A percentile compares a stretch with the other conserved stretches of the same genome.
phyloP scores from a whole-genome alignment of 2,113 vertebrate species.

The Prietella phreatophila region DNA sequence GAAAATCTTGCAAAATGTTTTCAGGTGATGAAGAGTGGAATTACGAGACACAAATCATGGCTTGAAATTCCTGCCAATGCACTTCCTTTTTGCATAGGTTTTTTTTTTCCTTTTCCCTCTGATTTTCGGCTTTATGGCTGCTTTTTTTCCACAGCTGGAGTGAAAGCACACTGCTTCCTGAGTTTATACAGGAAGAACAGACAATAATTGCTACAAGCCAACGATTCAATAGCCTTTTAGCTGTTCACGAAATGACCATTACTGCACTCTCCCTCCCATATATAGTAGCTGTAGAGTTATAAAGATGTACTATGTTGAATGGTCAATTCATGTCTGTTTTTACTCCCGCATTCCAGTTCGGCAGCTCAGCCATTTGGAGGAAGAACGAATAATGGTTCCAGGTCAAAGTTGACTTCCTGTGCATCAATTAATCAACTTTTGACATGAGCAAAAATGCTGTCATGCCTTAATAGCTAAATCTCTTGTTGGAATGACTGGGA shows the following conservation, averaged over 20 bases:
- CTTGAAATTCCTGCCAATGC: constrained; percentile 60
- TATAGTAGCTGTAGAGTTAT: constrained; percentile 6
- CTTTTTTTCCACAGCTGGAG: constrained; percentile 25
- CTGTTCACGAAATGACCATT: constrained; percentile 17
- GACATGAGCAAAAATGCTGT: constrained; percentile 40
- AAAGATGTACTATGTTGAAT: constrained; percentile 39
- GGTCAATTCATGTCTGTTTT: constrained; percentile 35
- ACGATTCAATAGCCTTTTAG: constrained; percentile 15
- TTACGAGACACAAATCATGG: constrained; percentile 56
- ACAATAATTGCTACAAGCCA: constrained; percentile 21
- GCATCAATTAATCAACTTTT: constrained; percentile 61
- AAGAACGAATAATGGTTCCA: constrained; percentile 56
- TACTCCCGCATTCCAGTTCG: constrained; percentile 62
- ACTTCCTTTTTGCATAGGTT: constrained; percentile 50
- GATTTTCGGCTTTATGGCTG: background rate
- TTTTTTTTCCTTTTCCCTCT: background rate
- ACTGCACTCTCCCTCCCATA: constrained; percentile 9
- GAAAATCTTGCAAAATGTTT: constrained; percentile 32
- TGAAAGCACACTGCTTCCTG: background rate
- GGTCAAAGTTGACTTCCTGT: constrained; percentile 71
- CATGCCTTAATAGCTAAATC: background rate
- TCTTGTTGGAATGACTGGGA: background rate
- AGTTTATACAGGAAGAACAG: background rate
- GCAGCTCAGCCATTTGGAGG: constrained; percentile 44
- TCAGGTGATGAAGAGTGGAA: constrained; percentile 51